Evolutionary conservation across 2,113 vertebrate species (phyloP), one percentile per base, ranked within the genome.

Genomic region (Steatornis caripensis): DNA sequence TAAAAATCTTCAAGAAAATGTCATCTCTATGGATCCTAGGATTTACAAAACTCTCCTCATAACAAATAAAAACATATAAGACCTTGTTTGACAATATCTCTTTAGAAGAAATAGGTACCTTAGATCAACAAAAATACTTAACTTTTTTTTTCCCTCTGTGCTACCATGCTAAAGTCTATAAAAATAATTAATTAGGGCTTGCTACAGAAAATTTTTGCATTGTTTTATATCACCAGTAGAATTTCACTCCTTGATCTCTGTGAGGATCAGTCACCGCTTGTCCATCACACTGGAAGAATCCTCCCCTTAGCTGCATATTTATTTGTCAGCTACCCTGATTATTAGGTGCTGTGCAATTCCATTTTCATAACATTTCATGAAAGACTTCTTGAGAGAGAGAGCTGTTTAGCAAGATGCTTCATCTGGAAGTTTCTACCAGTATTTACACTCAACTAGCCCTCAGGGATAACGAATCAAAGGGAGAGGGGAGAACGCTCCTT

Each of bases 401-500:
- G 20, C 4, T 82, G 12, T 51, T 84, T 29, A 72, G 30, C 19
- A 86, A 74, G 9, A 46, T 20, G 29, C 26, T 78, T 72, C 24
- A 80, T 86, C 37, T 54, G 41, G 18, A 69, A 77, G 22, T 43
- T 61, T 84, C 37, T 64, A 27, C 16, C 16, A 12, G 9, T 48
- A 60, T 68, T 87, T 84, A 82, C 34, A 29, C 48, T 60, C 6
- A 21, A 23, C 29, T 32, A 61, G 26, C 45, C 41, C 24, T 45
- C 53, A 39, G 19, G 20, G 32, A 46, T 7, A 69, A 54, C n/a
- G 37, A 95, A 65, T 61, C 20, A 69, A 54, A 84, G 18, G 9
- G 6, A 51, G 8, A 6, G 5, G 23, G 7, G 5, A 64, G 23
- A 76, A 64, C 0, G 0, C 4, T 65, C 27, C 22, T 57, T 55